Percentiles rank a stretch among this genome's conserved stretches.
These are phyloP conservation scores for Sebastes hubbsi DNA, from an alignment of 2,797 vertebrate genomes.

Conservation along the genomic window DNA sequence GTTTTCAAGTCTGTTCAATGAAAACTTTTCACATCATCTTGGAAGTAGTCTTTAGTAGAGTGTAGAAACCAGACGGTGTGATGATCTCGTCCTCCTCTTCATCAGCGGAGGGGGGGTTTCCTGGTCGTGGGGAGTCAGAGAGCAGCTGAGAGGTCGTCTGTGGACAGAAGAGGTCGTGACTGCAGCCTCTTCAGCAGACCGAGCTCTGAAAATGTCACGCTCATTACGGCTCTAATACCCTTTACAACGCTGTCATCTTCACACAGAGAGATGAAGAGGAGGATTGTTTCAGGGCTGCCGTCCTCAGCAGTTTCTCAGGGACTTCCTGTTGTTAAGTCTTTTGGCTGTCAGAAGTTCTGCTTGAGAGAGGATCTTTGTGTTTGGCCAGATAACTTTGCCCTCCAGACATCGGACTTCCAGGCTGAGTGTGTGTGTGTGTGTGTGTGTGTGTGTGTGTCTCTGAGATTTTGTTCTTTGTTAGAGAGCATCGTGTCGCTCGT, in stretches of 20 bases:
- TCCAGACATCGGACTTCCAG: slow-evolving; percentile 36
- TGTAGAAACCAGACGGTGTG: not conserved
- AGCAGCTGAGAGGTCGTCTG: slow-evolving; percentile 25
- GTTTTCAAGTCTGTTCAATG: not conserved
- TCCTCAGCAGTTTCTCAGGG: slow-evolving; percentile 62
- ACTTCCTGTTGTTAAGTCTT: slow-evolving; percentile 68
- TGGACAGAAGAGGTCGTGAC: slow-evolving; percentile 24
- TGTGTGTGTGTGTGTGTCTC: slow-evolving; percentile 8
- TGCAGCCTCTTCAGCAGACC: slow-evolving; percentile 23
- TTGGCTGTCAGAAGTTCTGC: slow-evolving; percentile 60
- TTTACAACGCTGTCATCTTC: slow-evolving; percentile 38
- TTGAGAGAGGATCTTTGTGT: slow-evolving; percentile 71
- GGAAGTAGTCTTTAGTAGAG: not conserved
- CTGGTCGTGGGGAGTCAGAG: slow-evolving; percentile 2
- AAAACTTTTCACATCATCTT: not conserved
- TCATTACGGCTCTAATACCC: slow-evolving; percentile 57
- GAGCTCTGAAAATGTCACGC: slow-evolving; percentile 63
- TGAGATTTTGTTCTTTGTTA: slow-evolving; percentile 58
- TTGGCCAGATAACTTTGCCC: slow-evolving; percentile 52
- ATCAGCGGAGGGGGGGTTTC: slow-evolving; percentile 23
- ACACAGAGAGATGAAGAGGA: slow-evolving; percentile 44
- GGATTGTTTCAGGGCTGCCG: slow-evolving; percentile 60
- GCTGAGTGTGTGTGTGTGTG: not conserved
- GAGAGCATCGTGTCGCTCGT: slow-evolving; percentile 30
- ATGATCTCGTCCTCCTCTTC: slow-evolving; percentile 10